Evolutionary conservation across 2,888 invertebrate genomes (phyloP), one percentile per base, ranked within the genome.

Genomic region (Heliconius charithonia): DNA sequence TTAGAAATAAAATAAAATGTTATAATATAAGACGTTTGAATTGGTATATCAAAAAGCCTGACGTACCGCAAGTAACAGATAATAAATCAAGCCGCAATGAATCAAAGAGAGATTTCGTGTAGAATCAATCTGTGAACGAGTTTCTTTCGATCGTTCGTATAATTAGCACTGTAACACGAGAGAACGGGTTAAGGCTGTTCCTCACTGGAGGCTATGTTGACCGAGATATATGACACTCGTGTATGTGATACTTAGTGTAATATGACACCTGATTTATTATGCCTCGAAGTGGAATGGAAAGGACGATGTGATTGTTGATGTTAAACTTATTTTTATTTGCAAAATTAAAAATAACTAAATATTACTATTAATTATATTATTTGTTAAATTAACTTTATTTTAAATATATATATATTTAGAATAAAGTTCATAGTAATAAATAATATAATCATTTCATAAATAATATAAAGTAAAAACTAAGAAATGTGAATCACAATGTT

Each of bases 101-200:
- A 76, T 81, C 81, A 81, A 78, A 74, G 81, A 79, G 77, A 78
- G 72, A 79, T 72, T 76, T 71, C 75, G 79, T 74, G 78, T 77
- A 67, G 79, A 81, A 81, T 81, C 77, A 79, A 81, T 79, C 77
- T 79, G 81, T 75, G 72, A 72, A 79, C 75, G 67, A 56, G 75
- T 81, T 79, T 75, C 78, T 79, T 81, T 79, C 71, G 80, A 25
- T 78, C 78, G 79, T 75, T 81, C 79, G 79, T 77, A 59, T 79
- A 79, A 79, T 81, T 79, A 77, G 79, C 77, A 59, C 72, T 75
- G 75, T 74, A 77, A 79, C 75, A 65, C 76, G 77, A 72, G 63
- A 72, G 75, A 77, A 66, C 75, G 63, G 77, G 77, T 79, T 77
- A 81, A 79, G 79, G 67, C 63, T 71, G 56, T 72, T 51, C 62